Conservation (phyloP, 2,113 vertebrate genomes). For the Gymnocephalus cernua region DNA sequence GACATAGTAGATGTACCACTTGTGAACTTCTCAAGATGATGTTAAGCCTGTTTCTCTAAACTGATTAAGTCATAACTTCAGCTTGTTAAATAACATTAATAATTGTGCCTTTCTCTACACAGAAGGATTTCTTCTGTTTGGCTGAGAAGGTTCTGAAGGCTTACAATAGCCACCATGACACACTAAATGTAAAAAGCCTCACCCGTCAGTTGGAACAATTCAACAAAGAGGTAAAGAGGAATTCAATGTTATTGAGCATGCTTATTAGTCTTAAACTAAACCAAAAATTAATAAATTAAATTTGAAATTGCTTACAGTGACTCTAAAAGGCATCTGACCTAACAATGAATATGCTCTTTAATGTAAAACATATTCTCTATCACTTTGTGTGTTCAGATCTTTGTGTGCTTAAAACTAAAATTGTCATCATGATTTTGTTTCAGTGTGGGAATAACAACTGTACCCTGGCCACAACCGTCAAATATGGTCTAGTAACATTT, state of each 20-base stretch:
- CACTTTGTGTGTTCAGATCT: neutral
- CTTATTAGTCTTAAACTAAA: neutral
- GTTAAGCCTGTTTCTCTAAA: neutral
- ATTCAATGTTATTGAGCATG: neutral
- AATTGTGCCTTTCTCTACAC: conserved; percentile 23
- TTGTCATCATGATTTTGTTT: conserved; percentile 22
- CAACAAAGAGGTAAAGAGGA: conserved; percentile 30
- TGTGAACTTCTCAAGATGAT: neutral
- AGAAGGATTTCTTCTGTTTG: neutral
- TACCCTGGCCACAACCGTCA: rapidly evolving
- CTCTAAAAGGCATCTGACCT: neutral
- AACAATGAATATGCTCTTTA: neutral
- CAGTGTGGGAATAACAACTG: neutral
- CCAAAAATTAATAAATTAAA: neutral
- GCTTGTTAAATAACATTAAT: neutral
- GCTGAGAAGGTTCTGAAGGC: conserved; percentile 23
- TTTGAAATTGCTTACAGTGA: neutral
- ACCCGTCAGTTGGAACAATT: rapidly evolving
- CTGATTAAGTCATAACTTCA: neutral
- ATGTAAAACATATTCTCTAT: neutral
- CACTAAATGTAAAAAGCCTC: neutral
- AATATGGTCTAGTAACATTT: too few species aligned
- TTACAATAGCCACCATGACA: too few species aligned
- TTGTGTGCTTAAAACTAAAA: neutral
- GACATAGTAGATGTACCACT: neutral